Evolutionary conservation across 2,888 invertebrate species (phyloP).

Genomic region (Merodon equestris): DNA sequence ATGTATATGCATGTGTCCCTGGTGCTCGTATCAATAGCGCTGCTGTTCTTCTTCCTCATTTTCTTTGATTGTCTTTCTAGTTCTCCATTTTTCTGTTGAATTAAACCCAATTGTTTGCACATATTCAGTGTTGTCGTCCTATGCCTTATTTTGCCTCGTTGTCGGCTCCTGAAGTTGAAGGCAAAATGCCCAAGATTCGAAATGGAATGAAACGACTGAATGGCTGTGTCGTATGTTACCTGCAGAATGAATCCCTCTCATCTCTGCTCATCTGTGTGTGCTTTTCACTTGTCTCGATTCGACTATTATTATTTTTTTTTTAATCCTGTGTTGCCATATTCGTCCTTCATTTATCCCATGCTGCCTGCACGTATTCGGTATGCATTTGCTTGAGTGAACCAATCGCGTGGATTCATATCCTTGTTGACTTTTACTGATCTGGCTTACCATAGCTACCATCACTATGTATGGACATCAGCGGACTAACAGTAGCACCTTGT

Average conservation of each 20-base stretch:
- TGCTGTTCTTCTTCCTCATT: slow-evolving; percentile 13
- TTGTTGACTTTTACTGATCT: slow-evolving; percentile 63
- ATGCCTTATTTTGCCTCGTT: neutral
- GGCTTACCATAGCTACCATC: slow-evolving; percentile 28
- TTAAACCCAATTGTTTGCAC: slow-evolving; percentile 60
- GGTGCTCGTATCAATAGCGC: slow-evolving; percentile 35
- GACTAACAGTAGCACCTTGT: too few species aligned
- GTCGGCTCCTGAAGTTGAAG: too few species aligned
- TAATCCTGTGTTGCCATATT: neutral
- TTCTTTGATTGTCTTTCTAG: slow-evolving; percentile 2
- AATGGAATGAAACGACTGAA: too few species aligned
- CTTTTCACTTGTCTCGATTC: neutral
- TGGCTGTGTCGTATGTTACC: neutral
- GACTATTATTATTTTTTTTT: neutral
- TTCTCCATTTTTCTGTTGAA: slow-evolving; percentile 39
- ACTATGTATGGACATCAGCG: slow-evolving; percentile 3
- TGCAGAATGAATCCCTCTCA: slow-evolving; percentile 23
- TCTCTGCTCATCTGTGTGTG: neutral
- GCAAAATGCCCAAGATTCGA: too few species aligned
- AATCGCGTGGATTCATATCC: slow-evolving; percentile 42
- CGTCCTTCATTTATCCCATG: neutral
- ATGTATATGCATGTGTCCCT: too few species aligned
- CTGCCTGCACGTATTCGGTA: slow-evolving; percentile 13
- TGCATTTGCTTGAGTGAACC: slow-evolving; percentile 34
- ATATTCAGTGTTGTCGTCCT: slow-evolving; percentile 35